These are phyloP conservation scores for Caerostris darwini DNA, from an alignment of 1,140 invertebrate species.

Conservation along the genomic window DNA sequence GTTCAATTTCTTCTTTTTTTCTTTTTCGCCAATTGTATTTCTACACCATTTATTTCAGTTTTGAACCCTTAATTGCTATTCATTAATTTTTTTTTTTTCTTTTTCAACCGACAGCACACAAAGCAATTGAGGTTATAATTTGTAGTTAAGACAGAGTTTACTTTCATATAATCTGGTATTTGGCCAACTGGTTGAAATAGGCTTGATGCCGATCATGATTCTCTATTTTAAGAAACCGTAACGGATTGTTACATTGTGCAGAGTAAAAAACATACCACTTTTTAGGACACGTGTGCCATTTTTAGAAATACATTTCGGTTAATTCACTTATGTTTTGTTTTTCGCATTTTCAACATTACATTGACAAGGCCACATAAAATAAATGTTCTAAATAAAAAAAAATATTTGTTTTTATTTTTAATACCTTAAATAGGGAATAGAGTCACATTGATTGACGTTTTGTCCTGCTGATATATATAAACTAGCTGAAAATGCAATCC, in stretches of 20 bases:
- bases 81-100: background rate
- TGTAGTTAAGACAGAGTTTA: conserved; percentile 13
- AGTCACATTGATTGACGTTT: no score
- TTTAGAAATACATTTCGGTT: background rate
- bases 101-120: background rate
- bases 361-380: no score
- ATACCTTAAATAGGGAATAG: no score
- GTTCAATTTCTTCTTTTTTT: background rate
- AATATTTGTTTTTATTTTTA: no score
- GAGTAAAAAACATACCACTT: background rate
- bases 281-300: background rate
- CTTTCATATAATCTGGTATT: conserved; percentile 38
- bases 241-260: background rate
- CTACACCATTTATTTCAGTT: background rate
- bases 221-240: conserved; percentile 40
- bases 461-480: no score
- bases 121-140: conserved; percentile 3
- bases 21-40: background rate
- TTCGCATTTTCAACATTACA: background rate
- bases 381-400: no score
- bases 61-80: background rate
- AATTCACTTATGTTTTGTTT: background rate
- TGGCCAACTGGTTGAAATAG: background rate
- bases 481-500: no score
- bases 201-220: conserved; percentile 34